phyloP scores from a whole-genome alignment of 2,113 vertebrate genomes.

The Gopherus flavomarginatus region DNA sequence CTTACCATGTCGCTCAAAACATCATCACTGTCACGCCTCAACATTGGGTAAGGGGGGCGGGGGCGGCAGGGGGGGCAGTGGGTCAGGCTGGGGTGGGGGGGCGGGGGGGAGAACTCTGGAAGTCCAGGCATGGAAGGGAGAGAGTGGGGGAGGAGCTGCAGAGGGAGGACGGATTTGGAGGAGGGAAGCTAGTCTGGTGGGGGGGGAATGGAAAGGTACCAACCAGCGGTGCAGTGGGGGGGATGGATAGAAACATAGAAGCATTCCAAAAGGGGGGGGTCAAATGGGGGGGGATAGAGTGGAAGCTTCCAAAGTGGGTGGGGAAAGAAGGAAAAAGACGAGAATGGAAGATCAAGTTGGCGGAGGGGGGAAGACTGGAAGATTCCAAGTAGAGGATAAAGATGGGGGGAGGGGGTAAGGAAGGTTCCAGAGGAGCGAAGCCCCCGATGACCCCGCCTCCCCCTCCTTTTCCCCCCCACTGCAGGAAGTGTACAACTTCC shows the following conservation, averaged over 20 bases:
- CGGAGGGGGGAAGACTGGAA: neutral
- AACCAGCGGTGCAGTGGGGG: no score
- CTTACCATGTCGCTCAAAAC: slow-evolving; percentile 97
- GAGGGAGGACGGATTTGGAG: neutral
- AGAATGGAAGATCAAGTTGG: neutral
- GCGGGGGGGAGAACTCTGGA: no score
- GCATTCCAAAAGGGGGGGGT: no score
- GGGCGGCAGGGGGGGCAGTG: no score
- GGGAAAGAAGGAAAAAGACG: neutral
- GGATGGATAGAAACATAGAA: no score
- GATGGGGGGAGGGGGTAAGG: neutral
- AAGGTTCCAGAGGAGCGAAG: no score
- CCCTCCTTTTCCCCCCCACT: neutral
- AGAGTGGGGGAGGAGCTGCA: no score
- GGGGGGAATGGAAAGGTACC: no score
- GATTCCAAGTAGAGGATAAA: neutral
- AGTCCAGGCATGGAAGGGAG: no score
- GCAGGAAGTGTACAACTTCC: slow-evolving; percentile 93
- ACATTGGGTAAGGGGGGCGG: slow-evolving; percentile 92
- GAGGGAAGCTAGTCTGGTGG: neutral
- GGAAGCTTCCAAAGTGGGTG: neutral
- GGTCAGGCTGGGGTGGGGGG: no score
- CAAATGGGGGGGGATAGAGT: no score
- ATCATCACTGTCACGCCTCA: slow-evolving; percentile 96
- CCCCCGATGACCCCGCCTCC: neutral